Evolutionary conservation across 2,113 vertebrate genomes (phyloP).

Genomic region (Larimichthys crocea): DNA sequence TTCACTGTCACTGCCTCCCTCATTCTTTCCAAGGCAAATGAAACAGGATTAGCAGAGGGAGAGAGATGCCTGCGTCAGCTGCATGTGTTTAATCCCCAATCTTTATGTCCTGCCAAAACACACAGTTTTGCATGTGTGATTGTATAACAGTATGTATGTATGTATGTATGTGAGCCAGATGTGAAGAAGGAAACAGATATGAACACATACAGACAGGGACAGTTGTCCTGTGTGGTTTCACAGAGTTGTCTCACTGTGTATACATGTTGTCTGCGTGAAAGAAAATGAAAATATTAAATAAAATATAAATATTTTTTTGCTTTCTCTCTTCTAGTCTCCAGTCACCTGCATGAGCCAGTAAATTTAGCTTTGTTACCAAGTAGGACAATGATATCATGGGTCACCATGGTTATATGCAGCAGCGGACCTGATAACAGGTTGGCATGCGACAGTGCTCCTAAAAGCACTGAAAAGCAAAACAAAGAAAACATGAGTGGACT

Average conservation of each 20-base stretch:
- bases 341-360: background rate
- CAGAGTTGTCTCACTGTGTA: slow-evolving; percentile 1
- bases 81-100: slow-evolving; percentile 75
- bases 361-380: background rate
- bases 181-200: slow-evolving; percentile 46
- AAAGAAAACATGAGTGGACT: background rate
- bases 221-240: slow-evolving; percentile 7
- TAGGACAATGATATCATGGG: background rate
- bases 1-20: slow-evolving; percentile 15
- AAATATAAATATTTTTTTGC: background rate
- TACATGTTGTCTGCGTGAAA: slow-evolving; percentile 14
- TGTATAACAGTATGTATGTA: slow-evolving; percentile 45
- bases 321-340: background rate
- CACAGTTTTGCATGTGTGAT: slow-evolving; percentile 57
- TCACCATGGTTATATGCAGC: background rate
- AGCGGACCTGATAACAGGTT: background rate
- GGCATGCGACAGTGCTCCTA: background rate
- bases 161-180: slow-evolving; percentile 17
- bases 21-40: slow-evolving; percentile 72
- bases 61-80: slow-evolving; percentile 72
- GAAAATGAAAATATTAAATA: background rate
- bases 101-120: slow-evolving; percentile 76
- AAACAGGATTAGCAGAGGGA: slow-evolving; percentile 77
- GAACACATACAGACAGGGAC: slow-evolving; percentile 11
- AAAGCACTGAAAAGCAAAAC: background rate